Conservation (phyloP, 2,797 vertebrate species). For the Sebastes goodei region DNA sequence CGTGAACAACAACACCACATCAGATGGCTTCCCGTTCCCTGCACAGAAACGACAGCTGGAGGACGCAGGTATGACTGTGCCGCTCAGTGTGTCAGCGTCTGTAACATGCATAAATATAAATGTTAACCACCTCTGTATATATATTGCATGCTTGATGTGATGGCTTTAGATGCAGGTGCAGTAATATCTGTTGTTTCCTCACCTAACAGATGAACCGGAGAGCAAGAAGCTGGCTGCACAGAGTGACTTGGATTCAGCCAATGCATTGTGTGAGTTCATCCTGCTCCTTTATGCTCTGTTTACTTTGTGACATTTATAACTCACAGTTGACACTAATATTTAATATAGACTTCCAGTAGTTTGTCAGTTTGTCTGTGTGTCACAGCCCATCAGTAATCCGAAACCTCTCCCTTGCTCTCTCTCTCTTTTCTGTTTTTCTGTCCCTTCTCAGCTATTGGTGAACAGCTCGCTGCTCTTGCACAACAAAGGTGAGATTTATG, state of each 20-base stretch:
- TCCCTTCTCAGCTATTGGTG: conserved; percentile 80
- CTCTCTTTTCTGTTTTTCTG: conserved; percentile 1
- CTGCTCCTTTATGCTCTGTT: neutral
- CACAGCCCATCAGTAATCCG: conserved; percentile 21
- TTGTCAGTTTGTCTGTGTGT: conserved; percentile 9
- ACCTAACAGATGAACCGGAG: conserved; percentile 87
- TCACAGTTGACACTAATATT: neutral
- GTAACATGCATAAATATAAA: neutral
- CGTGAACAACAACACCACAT: conserved; percentile 82
- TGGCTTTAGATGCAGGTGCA: neutral
- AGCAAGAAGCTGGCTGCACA: conserved; percentile 91
- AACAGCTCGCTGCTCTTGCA: conserved; percentile 88
- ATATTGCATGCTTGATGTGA: neutral
- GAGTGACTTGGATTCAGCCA: conserved; percentile 77
- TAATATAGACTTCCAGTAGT: neutral
- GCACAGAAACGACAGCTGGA: conserved; percentile 86
- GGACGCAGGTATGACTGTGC: conserved; percentile 64
- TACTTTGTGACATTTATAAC: neutral
- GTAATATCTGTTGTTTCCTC: neutral
- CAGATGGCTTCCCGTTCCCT: conserved; percentile 82
- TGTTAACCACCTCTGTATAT: neutral
- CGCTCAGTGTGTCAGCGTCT: neutral
- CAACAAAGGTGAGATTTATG: conserved; percentile 83
- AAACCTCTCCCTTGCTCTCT: conserved; percentile 17
- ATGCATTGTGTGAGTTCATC: conserved; percentile 66